phyloP scores from a whole-genome alignment of 2,797 vertebrate species.

The Neosalanx taihuensis region DNA sequence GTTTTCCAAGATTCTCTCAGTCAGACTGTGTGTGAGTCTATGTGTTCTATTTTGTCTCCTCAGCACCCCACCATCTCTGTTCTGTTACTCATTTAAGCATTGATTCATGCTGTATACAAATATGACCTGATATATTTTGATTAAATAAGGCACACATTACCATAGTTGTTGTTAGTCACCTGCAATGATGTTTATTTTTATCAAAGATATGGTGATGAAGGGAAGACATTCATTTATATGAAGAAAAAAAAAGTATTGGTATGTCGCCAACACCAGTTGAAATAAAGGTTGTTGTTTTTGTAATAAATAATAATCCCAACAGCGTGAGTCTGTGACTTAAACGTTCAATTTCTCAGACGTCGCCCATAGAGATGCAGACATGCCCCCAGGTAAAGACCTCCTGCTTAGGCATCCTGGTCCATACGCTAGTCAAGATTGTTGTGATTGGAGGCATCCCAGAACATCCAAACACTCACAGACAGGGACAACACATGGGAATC shows the following conservation, averaged over 20 bases:
- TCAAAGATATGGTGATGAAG: slow-evolving; percentile 86
- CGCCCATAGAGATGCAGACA: neutral
- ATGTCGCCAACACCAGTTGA: slow-evolving; percentile 86
- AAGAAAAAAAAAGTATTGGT: slow-evolving; percentile 72
- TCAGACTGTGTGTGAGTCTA: slow-evolving; percentile 76
- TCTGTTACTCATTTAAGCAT: slow-evolving; percentile 49
- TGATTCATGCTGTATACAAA: slow-evolving; percentile 76
- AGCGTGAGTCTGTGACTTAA: neutral
- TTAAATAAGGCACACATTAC: slow-evolving; percentile 78
- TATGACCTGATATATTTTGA: slow-evolving; percentile 83
- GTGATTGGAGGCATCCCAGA: neutral
- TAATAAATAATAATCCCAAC: slow-evolving; percentile 72
- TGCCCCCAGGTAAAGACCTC: too few species aligned
- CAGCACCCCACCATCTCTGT: slow-evolving; percentile 31
- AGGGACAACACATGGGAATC: neutral
- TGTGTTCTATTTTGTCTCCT: slow-evolving; percentile 55
- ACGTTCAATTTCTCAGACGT: neutral
- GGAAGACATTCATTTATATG: slow-evolving; percentile 88
- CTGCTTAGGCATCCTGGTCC: too few species aligned
- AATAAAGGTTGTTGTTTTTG: slow-evolving; percentile 81
- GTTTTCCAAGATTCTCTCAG: slow-evolving; percentile 34
- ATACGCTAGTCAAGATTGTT: too few species aligned
- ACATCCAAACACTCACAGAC: neutral
- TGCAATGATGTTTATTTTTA: slow-evolving; percentile 96
- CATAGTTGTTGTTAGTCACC: slow-evolving; percentile 85